These are phyloP conservation scores for Drosophila obscura DNA, from an alignment of 1,140 invertebrate genomes.

Conservation along the genomic window DNA sequence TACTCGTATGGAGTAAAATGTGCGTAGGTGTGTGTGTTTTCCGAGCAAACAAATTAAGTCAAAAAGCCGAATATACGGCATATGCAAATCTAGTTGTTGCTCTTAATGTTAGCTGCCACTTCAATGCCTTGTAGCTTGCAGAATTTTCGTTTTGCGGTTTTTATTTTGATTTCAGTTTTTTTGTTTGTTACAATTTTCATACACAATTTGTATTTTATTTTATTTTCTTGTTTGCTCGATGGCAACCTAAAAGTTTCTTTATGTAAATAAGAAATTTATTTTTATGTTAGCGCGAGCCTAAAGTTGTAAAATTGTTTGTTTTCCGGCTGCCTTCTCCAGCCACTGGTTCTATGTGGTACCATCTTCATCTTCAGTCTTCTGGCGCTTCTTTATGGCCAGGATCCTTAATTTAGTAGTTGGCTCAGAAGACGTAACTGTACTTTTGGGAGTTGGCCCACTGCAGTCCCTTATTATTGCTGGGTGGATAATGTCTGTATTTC, in stretches of 20 bases:
- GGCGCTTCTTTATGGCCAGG: conserved; percentile 69
- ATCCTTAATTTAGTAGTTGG: conserved; percentile 78
- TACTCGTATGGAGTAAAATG: background rate
- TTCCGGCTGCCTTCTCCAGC: conserved; percentile 23
- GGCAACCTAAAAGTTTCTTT: conserved; percentile 77
- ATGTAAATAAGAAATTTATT: conserved; percentile 83
- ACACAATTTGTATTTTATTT: conserved; percentile 11
- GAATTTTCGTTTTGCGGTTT: conserved; percentile 69
- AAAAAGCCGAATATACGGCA: conserved; percentile 66
- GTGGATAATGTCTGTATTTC: conserved; percentile 37
- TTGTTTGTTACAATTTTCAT: conserved; percentile 6
- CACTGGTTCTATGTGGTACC: conserved; percentile 2
- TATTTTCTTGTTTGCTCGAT: conserved; percentile 42
- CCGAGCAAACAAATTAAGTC: conserved; percentile 72
- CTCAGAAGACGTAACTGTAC: conserved; percentile 68
- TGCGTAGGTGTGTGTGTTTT: conserved; percentile 44
- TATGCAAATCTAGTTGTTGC: conserved; percentile 77
- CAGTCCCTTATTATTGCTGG: conserved; percentile 22
- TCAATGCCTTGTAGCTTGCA: conserved; percentile 12
- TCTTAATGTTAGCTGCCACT: conserved; percentile 69
- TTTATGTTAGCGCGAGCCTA: conserved; percentile 78
- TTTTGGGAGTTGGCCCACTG: conserved; percentile 50
- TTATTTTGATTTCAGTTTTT: conserved; percentile 66
- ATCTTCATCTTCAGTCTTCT: conserved; percentile 46
- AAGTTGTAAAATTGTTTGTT: conserved; percentile 79